Conservation (phyloP, 2,797 vertebrate species). For the Xiphorhynchus erythropygius region DNA sequence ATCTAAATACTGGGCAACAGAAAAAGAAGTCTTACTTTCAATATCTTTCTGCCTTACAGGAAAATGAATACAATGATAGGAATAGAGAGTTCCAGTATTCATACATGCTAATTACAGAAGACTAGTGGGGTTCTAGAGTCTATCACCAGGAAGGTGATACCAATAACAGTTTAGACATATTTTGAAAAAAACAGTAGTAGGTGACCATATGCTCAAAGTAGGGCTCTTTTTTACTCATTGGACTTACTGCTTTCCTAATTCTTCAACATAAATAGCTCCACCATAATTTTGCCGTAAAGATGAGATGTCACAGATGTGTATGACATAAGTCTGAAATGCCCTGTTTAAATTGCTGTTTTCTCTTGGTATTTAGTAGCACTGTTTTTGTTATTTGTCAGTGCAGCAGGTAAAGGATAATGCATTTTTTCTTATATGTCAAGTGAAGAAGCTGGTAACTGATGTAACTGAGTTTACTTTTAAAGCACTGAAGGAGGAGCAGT, state of each 20-base stretch:
- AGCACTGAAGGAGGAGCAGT: neutral
- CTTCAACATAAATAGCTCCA: neutral
- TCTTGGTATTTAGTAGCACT: neutral
- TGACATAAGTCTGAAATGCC: neutral
- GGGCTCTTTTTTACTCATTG: neutral
- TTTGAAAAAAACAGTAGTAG: neutral
- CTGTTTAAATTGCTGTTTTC: neutral
- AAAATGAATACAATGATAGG: neutral
- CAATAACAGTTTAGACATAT: neutral
- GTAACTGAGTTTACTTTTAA: neutral
- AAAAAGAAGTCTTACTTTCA: neutral
- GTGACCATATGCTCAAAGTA: neutral
- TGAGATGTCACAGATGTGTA: neutral
- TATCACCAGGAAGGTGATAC: neutral
- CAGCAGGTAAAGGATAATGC: neutral
- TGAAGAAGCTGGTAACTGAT: neutral
- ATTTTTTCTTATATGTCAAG: neutral
- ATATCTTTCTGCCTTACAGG: neutral
- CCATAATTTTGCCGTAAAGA: neutral
- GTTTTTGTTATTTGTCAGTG: neutral
- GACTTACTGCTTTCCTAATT: neutral
- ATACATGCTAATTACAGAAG: neutral
- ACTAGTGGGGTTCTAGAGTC: neutral
- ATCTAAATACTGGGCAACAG: neutral
- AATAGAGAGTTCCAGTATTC: neutral